Conservation (phyloP, 2,797 vertebrate species). For the Pithecia hirsuta region DNA sequence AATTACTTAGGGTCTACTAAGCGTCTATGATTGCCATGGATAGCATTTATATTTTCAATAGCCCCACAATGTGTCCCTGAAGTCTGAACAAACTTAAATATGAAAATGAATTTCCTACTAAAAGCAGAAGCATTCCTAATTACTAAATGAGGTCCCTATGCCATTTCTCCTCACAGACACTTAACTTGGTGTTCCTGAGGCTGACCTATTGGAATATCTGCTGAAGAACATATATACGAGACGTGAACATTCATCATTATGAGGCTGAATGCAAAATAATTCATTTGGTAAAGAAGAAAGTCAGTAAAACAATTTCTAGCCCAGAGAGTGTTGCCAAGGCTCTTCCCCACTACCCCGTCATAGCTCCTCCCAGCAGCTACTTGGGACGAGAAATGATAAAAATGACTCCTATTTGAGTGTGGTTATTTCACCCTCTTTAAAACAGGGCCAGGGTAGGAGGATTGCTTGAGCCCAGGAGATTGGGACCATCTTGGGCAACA, state of each 20-base stretch:
- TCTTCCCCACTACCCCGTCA: not conserved
- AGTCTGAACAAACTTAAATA: not conserved
- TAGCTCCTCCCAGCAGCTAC: not conserved
- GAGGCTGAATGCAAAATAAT: not conserved
- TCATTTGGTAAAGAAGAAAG: conserved; percentile 6
- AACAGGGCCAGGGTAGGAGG: not conserved
- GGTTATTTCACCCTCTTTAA: not conserved
- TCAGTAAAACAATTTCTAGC: not conserved
- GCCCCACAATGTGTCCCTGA: not conserved
- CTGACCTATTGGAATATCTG: not conserved
- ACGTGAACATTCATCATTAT: not conserved
- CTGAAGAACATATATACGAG: not conserved
- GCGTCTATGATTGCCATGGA: not conserved
- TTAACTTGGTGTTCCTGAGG: not conserved
- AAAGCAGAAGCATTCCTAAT: not conserved
- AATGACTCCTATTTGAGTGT: not conserved
- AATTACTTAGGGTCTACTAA: not conserved
- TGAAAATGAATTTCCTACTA: not conserved
- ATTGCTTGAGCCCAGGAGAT: not conserved
- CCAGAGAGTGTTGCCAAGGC: not conserved
- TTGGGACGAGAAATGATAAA: not conserved
- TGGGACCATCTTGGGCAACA: not conserved
- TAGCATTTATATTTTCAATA: not conserved
- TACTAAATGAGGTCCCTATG: not conserved
- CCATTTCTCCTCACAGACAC: not conserved